Percentiles rank a stretch among this genome's conserved stretches.
These are phyloP conservation scores for Platygyra sinensis DNA, from an alignment of 64 coral and sea anemone genomes.

Conservation along the genomic window DNA sequence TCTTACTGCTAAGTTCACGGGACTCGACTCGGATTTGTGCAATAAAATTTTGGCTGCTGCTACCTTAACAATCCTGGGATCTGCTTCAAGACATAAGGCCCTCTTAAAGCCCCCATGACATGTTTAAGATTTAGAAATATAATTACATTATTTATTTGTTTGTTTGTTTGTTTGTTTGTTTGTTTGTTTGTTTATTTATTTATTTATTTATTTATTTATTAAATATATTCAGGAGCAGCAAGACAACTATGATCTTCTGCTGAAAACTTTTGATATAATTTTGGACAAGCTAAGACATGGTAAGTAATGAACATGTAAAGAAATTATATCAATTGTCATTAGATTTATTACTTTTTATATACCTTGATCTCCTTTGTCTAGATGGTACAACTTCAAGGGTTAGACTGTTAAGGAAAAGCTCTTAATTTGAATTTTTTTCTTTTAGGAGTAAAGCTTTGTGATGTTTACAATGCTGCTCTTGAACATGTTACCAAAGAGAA, in stretches of 20 bases:
- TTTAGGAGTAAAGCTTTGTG: constrained; percentile 88
- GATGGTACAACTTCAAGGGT: no score
- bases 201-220: background rate
- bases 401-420: no score
- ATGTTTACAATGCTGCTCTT: constrained; percentile 95
- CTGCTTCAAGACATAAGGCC: no score
- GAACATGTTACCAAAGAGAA: constrained; percentile 87
- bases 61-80: no score
- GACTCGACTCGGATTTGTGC: no score
- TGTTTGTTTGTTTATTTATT: background rate
- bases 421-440: background rate
- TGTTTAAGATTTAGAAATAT: no score
- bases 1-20: no score
- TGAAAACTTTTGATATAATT: constrained; percentile 75
- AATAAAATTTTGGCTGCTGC: no score
- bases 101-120: no score
- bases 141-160: no score
- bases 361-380: no score
- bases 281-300: constrained; percentile 94
- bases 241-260: constrained; percentile 86
- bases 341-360: no score
- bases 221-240: constrained; percentile 73
- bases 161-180: background rate
- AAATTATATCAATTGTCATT: background rate
- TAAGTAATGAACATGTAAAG: constrained; percentile 6